A percentile compares a stretch with the other conserved stretches of the same genome.
These are phyloP conservation scores for Tauraco erythrolophus DNA, from an alignment of 2,113 vertebrate genomes.

Conservation along the genomic window DNA sequence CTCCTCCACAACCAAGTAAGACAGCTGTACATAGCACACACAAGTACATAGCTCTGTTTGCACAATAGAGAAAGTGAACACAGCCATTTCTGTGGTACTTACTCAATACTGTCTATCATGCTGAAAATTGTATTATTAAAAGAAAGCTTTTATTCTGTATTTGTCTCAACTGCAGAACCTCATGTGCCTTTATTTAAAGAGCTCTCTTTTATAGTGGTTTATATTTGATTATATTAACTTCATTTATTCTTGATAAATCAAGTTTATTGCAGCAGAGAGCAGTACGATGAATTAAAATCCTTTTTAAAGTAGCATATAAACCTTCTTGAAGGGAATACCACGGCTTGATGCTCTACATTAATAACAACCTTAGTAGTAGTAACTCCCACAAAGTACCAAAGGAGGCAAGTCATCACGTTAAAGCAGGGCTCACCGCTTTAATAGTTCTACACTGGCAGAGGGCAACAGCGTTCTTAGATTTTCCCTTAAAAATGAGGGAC, in stretches of 20 bases:
- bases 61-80: conserved; percentile 73
- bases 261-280: background rate
- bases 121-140: background rate
- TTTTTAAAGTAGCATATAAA: background rate
- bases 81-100: conserved; percentile 72
- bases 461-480: background rate
- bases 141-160: background rate
- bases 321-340: background rate
- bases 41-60: conserved; percentile 72
- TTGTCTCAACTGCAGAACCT: background rate
- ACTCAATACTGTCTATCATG: conserved; percentile 69
- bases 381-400: background rate
- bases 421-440: background rate
- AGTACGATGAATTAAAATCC: background rate
- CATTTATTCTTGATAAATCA: background rate
- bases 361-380: background rate
- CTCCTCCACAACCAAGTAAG: conserved; percentile 64
- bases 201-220: background rate
- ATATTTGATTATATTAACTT: background rate
- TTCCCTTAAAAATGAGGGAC: background rate
- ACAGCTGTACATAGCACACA: conserved; percentile 63
- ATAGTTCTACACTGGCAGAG: fast-evolving
- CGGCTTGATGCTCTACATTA: background rate
- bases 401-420: background rate
- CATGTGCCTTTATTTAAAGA: background rate